Base-by-base conservation (phyloP, 37 sponge, comb jelly and placozoan genomes). In the Halisarca cf. caerulea region DNA sequence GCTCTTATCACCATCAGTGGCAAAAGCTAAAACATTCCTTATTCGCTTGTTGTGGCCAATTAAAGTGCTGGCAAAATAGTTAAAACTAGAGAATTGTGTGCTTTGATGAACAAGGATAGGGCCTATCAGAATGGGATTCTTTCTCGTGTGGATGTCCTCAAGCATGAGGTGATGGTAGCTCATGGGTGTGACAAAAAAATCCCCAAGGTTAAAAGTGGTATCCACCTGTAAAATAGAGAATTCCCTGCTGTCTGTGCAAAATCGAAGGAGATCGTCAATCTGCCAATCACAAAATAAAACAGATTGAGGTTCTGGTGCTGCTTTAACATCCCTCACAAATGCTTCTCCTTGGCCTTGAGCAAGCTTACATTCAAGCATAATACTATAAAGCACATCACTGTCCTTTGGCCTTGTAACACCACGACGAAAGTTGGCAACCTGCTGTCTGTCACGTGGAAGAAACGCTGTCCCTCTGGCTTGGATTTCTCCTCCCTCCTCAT, bases 121-220 rank as follows among this genome's bases (percentile, higher is more conserved):
- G 45, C 78, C 83, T 18, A 73, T 3, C 36, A 87, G 54, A 23
- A 51, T 27, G 3, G 75, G 82, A 53, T 87, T 39, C 78, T 81
- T 71, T 38, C 59, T 15, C 0, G 61, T 58, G 24, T 21, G 20
- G 42, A 81, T 59, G 40, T 81, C 87, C 44, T 71, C 87, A 36
- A 87, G 86, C 82, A 87, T 81, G 2, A 81, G 45, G 79, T 81
- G 88, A 7, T 25, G 59, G 36, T 87, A 87, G 34, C 83, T 87
- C 0, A 66, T 71, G 21, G 88, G 88, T 5, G 83, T 87, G 2
- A 87, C 88, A 82, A 75, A 87, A 58, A 87, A 82, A 2, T 87
- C 83, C n/a, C n/a, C n/a, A n/a, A 87, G 66, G 66, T 87, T 87
- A 54, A 41, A 87, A 41, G 88, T 87, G 15, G 88, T 87, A 40